Evolutionary conservation across 2,797 vertebrate species (phyloP).

Genomic region (Steatocranus sp.): DNA sequence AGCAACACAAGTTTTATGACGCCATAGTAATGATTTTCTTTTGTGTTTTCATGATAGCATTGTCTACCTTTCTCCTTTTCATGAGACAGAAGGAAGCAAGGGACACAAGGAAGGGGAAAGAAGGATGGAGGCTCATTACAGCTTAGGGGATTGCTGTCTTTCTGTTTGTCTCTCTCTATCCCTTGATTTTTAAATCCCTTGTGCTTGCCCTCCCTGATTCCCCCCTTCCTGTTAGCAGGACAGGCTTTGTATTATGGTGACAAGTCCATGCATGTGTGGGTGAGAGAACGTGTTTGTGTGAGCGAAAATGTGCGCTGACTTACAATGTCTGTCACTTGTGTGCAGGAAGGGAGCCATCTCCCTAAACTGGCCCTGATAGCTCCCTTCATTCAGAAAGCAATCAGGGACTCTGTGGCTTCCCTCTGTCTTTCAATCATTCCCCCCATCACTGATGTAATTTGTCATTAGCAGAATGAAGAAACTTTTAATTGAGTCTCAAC

Average conservation of each 20-base stretch:
- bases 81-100: constrained; percentile 20
- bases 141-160: constrained; percentile 48
- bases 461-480: constrained; percentile 60
- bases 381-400: constrained; percentile 62
- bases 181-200: constrained; percentile 45
- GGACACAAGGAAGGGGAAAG: not conserved
- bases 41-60: constrained; percentile 52
- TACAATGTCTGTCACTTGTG: constrained; percentile 14
- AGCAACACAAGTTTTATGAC: constrained; percentile 26
- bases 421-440: constrained; percentile 54
- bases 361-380: constrained; percentile 44
- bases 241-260: constrained; percentile 52
- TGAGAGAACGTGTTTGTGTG: not conserved
- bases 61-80: constrained; percentile 41
- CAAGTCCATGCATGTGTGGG: constrained; percentile 17
- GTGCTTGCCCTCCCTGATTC: constrained; percentile 1
- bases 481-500: constrained; percentile 74
- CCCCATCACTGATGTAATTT: constrained; percentile 63
- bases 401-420: constrained; percentile 40
- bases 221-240: constrained; percentile 48
- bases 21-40: constrained; percentile 18
- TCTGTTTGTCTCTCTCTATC: constrained; percentile 37
- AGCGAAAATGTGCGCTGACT: constrained; percentile 4
- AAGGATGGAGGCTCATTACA: constrained; percentile 34
- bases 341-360: constrained; percentile 12